These are phyloP conservation scores for Tyrannus savana DNA, from an alignment of 2,113 vertebrate genomes.

Conservation along the genomic window DNA sequence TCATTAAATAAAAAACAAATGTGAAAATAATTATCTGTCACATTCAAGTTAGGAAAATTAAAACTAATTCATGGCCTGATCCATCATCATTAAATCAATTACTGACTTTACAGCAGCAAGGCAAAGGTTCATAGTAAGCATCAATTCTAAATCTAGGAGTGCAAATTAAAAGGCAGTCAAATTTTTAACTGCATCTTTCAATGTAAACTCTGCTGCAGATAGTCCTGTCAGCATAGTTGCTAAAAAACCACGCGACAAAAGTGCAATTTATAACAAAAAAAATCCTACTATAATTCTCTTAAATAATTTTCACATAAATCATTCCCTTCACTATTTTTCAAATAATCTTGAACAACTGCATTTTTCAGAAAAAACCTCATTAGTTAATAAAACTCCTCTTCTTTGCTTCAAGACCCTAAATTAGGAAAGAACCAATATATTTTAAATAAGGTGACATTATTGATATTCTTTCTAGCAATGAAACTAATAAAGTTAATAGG, in stretches of 20 bases:
- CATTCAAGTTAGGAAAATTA: neutral
- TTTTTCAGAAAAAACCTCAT: neutral
- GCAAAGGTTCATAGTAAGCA: neutral
- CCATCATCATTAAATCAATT: neutral
- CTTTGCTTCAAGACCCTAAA: conserved; percentile 12
- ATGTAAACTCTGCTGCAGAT: neutral
- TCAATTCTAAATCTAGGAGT: neutral
- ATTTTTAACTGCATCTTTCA: conserved; percentile 2
- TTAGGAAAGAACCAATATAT: conserved; percentile 20
- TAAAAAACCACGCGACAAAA: conserved; percentile 17
- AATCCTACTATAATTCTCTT: conserved; percentile 28
- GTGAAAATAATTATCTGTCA: neutral
- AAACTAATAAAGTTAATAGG: conserved; percentile 32
- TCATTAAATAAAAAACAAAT: neutral
- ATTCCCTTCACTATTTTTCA: conserved; percentile 16
- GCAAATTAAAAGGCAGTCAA: conserved; percentile 1
- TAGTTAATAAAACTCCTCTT: conserved; percentile 50
- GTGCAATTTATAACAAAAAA: neutral
- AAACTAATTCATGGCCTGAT: neutral
- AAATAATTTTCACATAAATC: neutral
- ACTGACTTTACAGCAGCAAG: neutral
- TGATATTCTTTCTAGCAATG: conserved; percentile 4
- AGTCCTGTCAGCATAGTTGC: neutral
- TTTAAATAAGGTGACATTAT: conserved; percentile 17
- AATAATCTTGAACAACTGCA: neutral